phyloP scores from a whole-genome alignment of 2,797 vertebrate genomes.

The Sebastes reedi region DNA sequence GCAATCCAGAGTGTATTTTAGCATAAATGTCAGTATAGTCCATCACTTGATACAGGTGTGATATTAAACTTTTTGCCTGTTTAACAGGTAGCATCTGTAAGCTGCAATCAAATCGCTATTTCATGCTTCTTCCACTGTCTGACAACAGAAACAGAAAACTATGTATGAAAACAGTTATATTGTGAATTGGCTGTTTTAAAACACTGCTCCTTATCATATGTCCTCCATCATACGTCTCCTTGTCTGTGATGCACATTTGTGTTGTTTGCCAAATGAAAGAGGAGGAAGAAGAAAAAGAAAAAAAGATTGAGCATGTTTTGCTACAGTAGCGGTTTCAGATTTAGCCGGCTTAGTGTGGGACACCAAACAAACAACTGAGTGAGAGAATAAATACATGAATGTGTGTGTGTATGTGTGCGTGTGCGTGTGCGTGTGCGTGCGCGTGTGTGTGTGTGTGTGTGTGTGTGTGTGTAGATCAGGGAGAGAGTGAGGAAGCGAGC shows the following conservation, averaged over 20 bases:
- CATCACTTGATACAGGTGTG: not conserved
- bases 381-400: not conserved
- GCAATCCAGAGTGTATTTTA: not conserved
- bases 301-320: not conserved
- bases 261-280: not conserved
- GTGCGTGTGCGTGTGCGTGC: not conserved
- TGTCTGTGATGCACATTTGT: not conserved
- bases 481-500: not conserved
- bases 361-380: not conserved
- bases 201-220: not conserved
- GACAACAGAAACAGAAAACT: not conserved
- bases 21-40: not conserved
- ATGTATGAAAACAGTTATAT: not conserved
- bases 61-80: not conserved
- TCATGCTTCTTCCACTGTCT: not conserved
- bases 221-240: not conserved
- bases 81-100: not conserved
- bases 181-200: not conserved
- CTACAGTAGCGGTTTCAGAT: not conserved
- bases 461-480: not conserved
- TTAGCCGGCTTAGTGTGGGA: not conserved
- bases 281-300: not conserved
- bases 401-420: not conserved
- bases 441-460: accelerated
- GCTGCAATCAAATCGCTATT: not conserved